phyloP scores from a whole-genome alignment of 2,113 vertebrate genomes.

The Nerophis ophidion region DNA sequence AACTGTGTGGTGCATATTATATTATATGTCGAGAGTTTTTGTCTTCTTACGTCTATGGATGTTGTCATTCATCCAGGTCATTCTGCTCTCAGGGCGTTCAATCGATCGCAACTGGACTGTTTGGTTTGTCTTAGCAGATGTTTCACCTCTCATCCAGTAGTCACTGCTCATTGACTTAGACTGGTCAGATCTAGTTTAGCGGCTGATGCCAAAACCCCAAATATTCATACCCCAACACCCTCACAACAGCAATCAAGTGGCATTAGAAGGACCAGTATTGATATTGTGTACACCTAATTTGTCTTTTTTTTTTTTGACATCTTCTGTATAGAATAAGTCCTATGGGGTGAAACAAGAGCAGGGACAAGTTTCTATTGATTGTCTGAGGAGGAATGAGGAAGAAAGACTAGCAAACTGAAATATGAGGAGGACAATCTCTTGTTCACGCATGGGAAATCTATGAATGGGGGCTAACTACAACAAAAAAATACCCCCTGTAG shows the following conservation, averaged over 20 bases:
- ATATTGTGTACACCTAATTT: slow-evolving; percentile 12
- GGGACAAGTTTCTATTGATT: slow-evolving; percentile 30
- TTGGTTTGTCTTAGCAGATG: no score
- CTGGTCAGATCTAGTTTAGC: no score
- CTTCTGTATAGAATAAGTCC: slow-evolving; percentile 8
- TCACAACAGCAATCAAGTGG: slow-evolving; percentile 28
- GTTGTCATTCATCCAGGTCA: no score
- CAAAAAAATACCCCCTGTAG: slow-evolving; percentile 17
- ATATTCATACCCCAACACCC: slow-evolving; percentile 12
- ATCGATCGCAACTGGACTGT: no score
- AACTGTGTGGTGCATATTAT: no score
- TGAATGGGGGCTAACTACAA: slow-evolving; percentile 29
- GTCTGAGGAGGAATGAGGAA: slow-evolving; percentile 21
- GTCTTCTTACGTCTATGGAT: no score
- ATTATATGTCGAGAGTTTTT: no score
- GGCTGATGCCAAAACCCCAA: no score
- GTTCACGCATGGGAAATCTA: slow-evolving; percentile 52
- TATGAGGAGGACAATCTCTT: slow-evolving; percentile 48
- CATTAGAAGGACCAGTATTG: slow-evolving; percentile 20
- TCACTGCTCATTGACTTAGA: no score
- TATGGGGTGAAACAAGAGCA: slow-evolving; percentile 19
- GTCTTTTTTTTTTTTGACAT: slow-evolving; percentile 5
- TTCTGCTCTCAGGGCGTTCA: no score
- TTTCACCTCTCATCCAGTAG: no score
- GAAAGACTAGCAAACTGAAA: slow-evolving; percentile 20